phyloP scores from a whole-genome alignment of 1,140 invertebrate species.

The Calosoma granatense region DNA sequence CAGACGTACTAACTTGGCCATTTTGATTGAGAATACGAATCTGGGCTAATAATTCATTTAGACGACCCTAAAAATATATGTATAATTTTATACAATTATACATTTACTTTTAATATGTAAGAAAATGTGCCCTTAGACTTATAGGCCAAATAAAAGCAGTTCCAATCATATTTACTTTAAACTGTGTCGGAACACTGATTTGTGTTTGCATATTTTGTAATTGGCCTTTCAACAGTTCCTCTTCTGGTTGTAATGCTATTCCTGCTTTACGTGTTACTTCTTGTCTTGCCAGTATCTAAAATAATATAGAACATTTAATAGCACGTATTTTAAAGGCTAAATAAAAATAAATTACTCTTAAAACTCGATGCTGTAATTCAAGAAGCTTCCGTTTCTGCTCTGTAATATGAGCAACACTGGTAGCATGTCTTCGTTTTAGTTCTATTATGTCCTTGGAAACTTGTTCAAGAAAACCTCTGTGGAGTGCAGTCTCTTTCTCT shows the following conservation, averaged over 20 bases:
- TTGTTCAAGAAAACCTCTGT: constrained; percentile 61
- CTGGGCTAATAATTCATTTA: constrained; percentile 81
- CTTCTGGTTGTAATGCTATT: constrained; percentile 73
- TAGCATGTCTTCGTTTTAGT: constrained; percentile 60
- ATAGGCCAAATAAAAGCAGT: no score
- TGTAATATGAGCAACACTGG: constrained; percentile 57
- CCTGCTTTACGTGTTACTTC: constrained; percentile 80
- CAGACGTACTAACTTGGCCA: constrained; percentile 29
- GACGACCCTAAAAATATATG: constrained; percentile 49
- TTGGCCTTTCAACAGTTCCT: constrained; percentile 74
- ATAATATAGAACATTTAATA: constrained; percentile 18
- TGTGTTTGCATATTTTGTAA: constrained; percentile 78
- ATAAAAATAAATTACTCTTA: constrained; percentile 48
- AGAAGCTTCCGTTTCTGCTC: constrained; percentile 65
- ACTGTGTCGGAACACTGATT: constrained; percentile 82
- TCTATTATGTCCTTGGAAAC: constrained; percentile 66
- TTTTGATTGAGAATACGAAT: constrained; percentile 27
- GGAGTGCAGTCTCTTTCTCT: constrained; percentile 68
- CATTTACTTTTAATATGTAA: constrained; percentile 10
- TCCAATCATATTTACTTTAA: constrained; percentile 53
- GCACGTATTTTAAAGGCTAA: constrained; percentile 11
- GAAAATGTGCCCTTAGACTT: no score
- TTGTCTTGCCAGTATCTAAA: constrained; percentile 73
- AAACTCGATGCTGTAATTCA: constrained; percentile 64
- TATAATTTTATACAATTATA: constrained; percentile 5